Base-by-base conservation (phyloP, 2,888 invertebrate species). In the Leptopterna dolabrata region DNA sequence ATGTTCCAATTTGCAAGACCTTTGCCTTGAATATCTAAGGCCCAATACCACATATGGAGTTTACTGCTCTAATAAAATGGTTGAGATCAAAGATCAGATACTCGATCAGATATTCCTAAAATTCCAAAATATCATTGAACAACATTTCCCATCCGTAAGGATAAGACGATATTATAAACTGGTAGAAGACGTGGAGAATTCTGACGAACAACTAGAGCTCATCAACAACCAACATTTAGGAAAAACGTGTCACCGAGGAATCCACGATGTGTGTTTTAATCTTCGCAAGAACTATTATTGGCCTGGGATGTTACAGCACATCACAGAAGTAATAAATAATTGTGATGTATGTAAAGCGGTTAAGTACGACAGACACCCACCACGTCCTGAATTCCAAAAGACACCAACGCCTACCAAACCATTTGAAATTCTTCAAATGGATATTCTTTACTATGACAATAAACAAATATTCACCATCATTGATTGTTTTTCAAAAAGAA, bases 1-100 rank as follows among this genome's bases (percentile, higher is more conserved):
- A 71, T 24, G 27, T 16, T 27, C 71, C 6, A 13, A 71, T 16
- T 30, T 71, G 27, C 9, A 71, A 24, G 71, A 71, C 24, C 16
- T 71, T 2, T 71, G 71, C 16, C 3, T 27, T 7, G 76, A 76
- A 76, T 76, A 36, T 45, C 24, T 76, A 13, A 76, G n/a, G 36
- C 76, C 76, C 13, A 76, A 76, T 13, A 76, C 41, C 14, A 76
- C 76, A 13, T 76, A 76, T 76, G 76, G 76, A 14, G 76, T 76
- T 6, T 76, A 76, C 36, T 76, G 76, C 36, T 76, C 76, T 14
- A 41, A 76, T n/a, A 11, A 30, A 30, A 19, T n/a, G 13, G 43
- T 76, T 11, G 45, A 45, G 36, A 4, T 76, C 6, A 76, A 43
- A 36, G n/a, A 43, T 76, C 45, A 36, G n/a, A 36, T 76, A 36